Base-by-base conservation (phyloP, 1,140 invertebrate species). In the Drosophila dunni region DNA sequence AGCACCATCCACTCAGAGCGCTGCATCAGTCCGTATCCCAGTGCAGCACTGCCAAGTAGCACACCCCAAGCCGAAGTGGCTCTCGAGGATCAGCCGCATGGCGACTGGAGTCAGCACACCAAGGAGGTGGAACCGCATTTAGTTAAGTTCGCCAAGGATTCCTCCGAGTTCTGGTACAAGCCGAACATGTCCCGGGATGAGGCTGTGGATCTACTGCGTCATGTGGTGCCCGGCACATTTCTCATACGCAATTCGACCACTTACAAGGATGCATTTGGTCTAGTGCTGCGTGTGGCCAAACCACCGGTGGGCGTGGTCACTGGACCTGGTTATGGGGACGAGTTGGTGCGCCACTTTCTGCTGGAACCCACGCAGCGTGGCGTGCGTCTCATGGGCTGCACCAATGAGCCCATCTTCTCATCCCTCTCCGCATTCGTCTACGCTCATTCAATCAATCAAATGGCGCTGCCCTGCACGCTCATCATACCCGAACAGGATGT, bases 111-210 rank as follows among this genome's bases (percentile, higher is more conserved):
- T 7, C 44, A 8, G 20, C 40, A 61, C 9, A 78, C 75, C 0
- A 95, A 96, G 58, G 96, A 97, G 94, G 97, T 98, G 51, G 96
- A 97, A n/a, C 96, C 97, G 24, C 96, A 96, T 68, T 96, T 98
- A 84, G 97, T 98, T 9, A 95, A 97, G 83, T 99, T 99, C 93
- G 97, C 98, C 1, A 95, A 97, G 73, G 98, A 99, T 92, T 98
- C 97, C 61, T 97, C 96, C 56, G 97, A 97, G 90, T 99, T 95
- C 93, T 99, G 98, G 98, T 99, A 99, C 93, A 99, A 99, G 92
- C 97, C 98, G 8, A 96, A 96, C 80, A 99, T 99, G 78, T 96
- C 96, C 8, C 94, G 98, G 66, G 98, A 99, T 92, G 97, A 99
- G 97, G 98, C 98, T 48, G 98, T 99, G 73, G 94, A 94, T 48